A percentile compares a stretch with the other conserved stretches of the same genome.
Evolutionary conservation across 2,888 invertebrate species (phyloP).

Genomic region (Lordiphosa fenestrarum): DNA sequence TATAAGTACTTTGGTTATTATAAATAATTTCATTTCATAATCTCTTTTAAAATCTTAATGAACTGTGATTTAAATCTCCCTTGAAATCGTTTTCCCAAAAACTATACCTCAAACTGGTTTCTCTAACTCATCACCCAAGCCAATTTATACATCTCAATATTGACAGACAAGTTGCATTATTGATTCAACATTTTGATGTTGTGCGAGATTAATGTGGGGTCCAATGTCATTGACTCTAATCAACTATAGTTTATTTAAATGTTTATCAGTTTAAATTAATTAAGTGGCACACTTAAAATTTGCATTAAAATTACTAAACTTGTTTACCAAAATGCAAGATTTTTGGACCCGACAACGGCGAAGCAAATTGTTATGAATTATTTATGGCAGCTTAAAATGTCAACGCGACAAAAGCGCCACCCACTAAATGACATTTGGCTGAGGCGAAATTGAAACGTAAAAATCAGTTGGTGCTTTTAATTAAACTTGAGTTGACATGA

Average conservation of each 20-base stretch:
- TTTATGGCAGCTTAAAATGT: constrained; percentile 43
- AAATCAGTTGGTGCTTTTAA: constrained; percentile 1
- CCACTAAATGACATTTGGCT: constrained; percentile 46
- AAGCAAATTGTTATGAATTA: constrained; percentile 52
- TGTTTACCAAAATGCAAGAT: constrained; percentile 18
- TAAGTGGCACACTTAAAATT: constrained; percentile 43
- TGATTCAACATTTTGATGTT: too few relatives aligned
- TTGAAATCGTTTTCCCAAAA: too few relatives aligned
- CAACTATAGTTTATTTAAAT: constrained; percentile 37
- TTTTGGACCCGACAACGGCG: constrained; percentile 23
- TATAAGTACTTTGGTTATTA: too few relatives aligned
- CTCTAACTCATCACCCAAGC: too few relatives aligned
- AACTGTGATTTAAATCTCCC: too few relatives aligned
- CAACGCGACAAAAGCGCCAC: constrained; percentile 42
- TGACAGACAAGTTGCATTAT: constrained; percentile 5
- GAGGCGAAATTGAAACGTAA: constrained; percentile 7
- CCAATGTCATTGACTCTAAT: constrained; percentile 27
- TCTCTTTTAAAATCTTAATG: too few relatives aligned
- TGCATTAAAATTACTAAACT: constrained; percentile 22
- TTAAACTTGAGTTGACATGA: constrained; percentile 21
- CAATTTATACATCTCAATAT: background rate
- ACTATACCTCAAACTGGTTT: too few relatives aligned
- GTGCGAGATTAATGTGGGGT: background rate
- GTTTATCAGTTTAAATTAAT: constrained; percentile 52
- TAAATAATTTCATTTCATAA: too few relatives aligned